Conservation (phyloP, 1,140 invertebrate species). For the Saccostrea glomerata region DNA sequence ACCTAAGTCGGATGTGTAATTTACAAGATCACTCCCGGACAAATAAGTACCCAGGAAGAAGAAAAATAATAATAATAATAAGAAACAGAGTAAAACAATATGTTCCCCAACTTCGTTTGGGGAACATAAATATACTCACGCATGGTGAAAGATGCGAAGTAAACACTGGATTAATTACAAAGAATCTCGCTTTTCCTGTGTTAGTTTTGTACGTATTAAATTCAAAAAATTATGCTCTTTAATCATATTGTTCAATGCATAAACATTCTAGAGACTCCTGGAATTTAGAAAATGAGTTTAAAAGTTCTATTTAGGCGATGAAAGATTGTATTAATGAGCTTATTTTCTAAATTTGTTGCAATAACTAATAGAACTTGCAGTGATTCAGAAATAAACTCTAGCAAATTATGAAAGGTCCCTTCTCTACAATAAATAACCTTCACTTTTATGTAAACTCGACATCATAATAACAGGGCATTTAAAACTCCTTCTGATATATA, state of each 20-base stretch:
- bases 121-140: too few species aligned
- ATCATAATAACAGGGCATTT: background rate
- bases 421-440: background rate
- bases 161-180: background rate
- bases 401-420: too few species aligned
- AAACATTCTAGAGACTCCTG: background rate
- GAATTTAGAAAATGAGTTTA: background rate
- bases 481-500: too few species aligned
- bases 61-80: too few species aligned
- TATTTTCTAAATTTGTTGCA: background rate
- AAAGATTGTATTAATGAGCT: slow-evolving; percentile 26
- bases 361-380: background rate
- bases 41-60: too few species aligned
- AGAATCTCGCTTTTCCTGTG: background rate
- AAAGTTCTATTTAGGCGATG: background rate
- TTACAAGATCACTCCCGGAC: too few species aligned
- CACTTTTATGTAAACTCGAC: background rate
- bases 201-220: background rate
- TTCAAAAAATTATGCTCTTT: background rate
- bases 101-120: too few species aligned
- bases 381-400: background rate
- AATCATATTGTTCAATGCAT: background rate
- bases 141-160: background rate
- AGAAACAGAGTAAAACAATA: too few species aligned
- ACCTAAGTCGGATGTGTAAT: too few species aligned